A percentile compares a stretch with the other conserved stretches of the same genome.
These are phyloP conservation scores for Parascotia fuliginaria DNA, from an alignment of 2,888 invertebrate genomes.

Conservation along the genomic window DNA sequence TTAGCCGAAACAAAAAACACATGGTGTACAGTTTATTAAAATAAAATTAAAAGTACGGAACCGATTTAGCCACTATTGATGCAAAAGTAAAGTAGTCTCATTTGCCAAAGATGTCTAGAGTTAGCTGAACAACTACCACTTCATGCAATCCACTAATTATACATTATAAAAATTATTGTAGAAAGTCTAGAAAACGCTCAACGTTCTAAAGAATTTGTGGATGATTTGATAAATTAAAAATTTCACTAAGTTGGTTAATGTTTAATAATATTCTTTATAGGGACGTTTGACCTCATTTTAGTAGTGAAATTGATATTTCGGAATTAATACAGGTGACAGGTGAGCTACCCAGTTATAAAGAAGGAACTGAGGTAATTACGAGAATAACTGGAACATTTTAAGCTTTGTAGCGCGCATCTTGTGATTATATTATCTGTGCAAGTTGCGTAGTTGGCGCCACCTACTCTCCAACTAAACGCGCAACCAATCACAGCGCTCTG, in stretches of 20 bases:
- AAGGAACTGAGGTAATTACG: not conserved
- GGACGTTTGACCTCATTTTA: not conserved
- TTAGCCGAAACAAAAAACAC: not conserved
- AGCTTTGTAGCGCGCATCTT: no score
- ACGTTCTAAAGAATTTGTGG: not conserved
- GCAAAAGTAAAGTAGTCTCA: not conserved
- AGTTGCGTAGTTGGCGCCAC: no score
- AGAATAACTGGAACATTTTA: no score
- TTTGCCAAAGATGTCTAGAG: slow-evolving; percentile 1
- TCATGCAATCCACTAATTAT: no score
- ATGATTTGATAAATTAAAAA: not conserved
- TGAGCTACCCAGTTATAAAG: not conserved
- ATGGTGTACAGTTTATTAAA: not conserved
- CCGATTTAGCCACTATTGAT: not conserved
- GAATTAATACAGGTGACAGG: not conserved
- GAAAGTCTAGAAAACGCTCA: not conserved
- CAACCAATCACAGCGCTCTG: no score
- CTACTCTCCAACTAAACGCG: no score
- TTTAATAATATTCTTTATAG: slow-evolving; percentile 9
- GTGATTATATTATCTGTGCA: no score
- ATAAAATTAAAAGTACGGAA: not conserved
- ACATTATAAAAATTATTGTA: not conserved
- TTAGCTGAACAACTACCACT: slow-evolving; percentile 2
- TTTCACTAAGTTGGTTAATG: slow-evolving; percentile 15
- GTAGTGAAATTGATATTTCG: not conserved